Evolutionary conservation across 2,888 invertebrate genomes (phyloP).

Genomic region (Stenodema calcarata): DNA sequence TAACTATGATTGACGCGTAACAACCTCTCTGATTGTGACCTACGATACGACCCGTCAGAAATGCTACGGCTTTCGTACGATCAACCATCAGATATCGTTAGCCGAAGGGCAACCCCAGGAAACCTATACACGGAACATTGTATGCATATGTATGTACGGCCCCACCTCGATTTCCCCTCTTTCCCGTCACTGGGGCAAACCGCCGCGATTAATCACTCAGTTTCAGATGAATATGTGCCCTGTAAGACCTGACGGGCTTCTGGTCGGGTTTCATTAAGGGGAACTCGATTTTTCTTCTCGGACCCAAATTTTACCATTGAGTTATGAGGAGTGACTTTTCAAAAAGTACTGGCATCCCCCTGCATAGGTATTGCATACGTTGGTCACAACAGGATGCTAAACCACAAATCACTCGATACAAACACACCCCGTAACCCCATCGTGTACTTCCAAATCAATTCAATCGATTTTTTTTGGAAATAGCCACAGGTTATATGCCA

Average conservation of each 20-base stretch:
- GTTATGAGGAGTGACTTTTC: too few species aligned
- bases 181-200: neutral
- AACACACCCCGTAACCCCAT: too few species aligned
- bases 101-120: neutral
- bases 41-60: slow-evolving; percentile 19
- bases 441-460: too few species aligned
- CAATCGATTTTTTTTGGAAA: too few species aligned
- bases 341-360: too few species aligned
- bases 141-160: slow-evolving; percentile 32
- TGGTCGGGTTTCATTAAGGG: neutral
- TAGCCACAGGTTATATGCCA: too few species aligned
- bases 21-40: slow-evolving; percentile 40
- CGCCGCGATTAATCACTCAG: slow-evolving; percentile 31
- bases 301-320: neutral
- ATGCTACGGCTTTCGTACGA: slow-evolving; percentile 21
- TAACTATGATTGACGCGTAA: slow-evolving; percentile 38
- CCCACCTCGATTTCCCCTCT: neutral
- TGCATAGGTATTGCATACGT: too few species aligned
- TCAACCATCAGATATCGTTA: slow-evolving; percentile 42
- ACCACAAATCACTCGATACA: too few species aligned
- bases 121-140: slow-evolving; percentile 7
- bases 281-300: neutral
- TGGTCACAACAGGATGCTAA: too few species aligned
- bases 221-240: slow-evolving; percentile 19
- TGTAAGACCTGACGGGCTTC: neutral